Base-by-base conservation (phyloP, 1,140 invertebrate genomes). In the Ptiloglossa arizonensis region DNA sequence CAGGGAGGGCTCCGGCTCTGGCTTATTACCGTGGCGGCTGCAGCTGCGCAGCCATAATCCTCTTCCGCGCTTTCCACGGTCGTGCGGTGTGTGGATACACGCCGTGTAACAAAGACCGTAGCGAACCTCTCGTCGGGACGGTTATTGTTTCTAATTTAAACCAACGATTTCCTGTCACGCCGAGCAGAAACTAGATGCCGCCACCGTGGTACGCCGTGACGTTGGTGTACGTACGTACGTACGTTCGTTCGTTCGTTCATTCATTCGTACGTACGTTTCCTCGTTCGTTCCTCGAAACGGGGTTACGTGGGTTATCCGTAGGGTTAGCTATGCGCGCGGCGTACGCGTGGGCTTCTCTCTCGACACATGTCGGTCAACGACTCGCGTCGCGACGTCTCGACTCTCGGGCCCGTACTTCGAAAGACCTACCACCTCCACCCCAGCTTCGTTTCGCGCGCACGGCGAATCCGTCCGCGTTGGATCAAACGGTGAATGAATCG, bases 111-210 rank as follows among this genome's bases (percentile, higher is more conserved):
- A 78, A 79, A 84, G 59, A 2, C 50, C 41, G 15, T 38, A 5
- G 8, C 17, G 48, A 5, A 24, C 27, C 46, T 38, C 50, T 48
- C 71, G 46, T 38, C 17, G 52, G 48, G 59, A 44, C 48, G 77
- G 73, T 87, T 87, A 88, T 87, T 88, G 87, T 86, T 83, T 87
- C 77, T 86, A 88, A 89, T 86, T 89, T 86, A 88, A 86, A 82
- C 44, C 76, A 81, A 87, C 80, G 87, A 89, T 88, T 87, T 87
- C 86, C 82, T 82, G 86, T 79, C 72, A 71, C 64, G 60, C 54
- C 57, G 38, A 9, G 50, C 32, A 48, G 82, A 68, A 56, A 64
- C 59, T 67, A 79, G 76, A 67, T 44, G 46, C 62, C 59, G 27
- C 69, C 48, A 27, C 67, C n/a, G 41, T 41, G 46, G 60, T 52